These are phyloP conservation scores for Bicyclus anynana DNA, from an alignment of 1,140 invertebrate species.

Conservation along the genomic window DNA sequence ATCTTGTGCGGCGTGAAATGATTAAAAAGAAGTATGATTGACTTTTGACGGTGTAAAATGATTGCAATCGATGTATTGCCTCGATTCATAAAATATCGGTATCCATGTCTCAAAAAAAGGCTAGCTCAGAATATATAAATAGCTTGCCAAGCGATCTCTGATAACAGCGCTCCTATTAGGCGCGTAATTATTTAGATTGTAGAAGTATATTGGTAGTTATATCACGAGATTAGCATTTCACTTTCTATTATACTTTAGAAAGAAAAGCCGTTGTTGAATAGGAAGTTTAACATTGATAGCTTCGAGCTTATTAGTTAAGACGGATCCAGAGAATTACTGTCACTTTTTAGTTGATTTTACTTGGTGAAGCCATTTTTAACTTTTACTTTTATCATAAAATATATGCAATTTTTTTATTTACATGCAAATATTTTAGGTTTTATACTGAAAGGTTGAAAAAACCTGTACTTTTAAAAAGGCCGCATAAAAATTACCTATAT, in stretches of 20 bases:
- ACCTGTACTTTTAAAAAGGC: not conserved
- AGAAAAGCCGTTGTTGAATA: conserved; percentile 6
- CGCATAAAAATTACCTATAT: not conserved
- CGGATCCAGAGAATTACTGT: not conserved
- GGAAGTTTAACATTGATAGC: not conserved
- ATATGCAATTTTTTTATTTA: too few species aligned
- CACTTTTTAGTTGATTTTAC: not conserved
- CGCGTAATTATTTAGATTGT: conserved; percentile 32
- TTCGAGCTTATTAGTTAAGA: conserved; percentile 1
- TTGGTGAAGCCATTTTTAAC: too few species aligned
- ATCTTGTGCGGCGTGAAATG: conserved; percentile 45
- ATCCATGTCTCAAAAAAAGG: conserved; percentile 29
- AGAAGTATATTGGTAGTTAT: conserved; percentile 27
- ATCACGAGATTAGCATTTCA: conserved; percentile 30
- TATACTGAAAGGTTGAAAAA: too few species aligned
- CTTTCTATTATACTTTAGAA: conserved; percentile 25
- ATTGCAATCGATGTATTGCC: conserved; percentile 30
- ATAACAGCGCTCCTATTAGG: conserved; percentile 36
- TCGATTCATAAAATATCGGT: conserved; percentile 33
- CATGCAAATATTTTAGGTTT: too few species aligned
- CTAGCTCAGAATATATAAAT: conserved; percentile 33
- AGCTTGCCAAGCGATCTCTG: conserved; percentile 32
- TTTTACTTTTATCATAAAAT: too few species aligned
- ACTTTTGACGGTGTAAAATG: conserved; percentile 37
- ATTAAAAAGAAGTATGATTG: conserved; percentile 44